Evolutionary conservation across 2,797 vertebrate genomes (phyloP).

Genomic region (Oreortyx pictus): DNA sequence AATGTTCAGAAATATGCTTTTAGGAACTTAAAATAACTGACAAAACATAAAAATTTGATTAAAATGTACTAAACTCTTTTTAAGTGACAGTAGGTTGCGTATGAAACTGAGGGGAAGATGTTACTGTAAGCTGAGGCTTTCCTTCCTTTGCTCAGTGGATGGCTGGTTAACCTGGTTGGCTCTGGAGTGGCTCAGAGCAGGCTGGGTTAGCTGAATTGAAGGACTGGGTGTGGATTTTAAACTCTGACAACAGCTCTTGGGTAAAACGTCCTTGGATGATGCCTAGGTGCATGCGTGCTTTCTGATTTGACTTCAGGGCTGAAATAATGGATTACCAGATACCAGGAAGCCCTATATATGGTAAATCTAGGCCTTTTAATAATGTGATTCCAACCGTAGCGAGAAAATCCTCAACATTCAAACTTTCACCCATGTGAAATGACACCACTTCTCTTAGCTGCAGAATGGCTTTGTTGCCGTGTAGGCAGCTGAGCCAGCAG

Average conservation of each 20-base stretch:
- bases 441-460: neutral
- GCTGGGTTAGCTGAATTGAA: neutral
- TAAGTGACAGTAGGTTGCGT: neutral
- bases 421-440: neutral
- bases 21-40: neutral
- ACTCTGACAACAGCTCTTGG: neutral
- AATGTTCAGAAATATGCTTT: slow-evolving; percentile 6
- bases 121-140: neutral
- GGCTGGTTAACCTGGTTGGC: neutral
- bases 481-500: too few species aligned
- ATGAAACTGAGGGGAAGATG: neutral
- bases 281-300: neutral
- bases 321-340: neutral
- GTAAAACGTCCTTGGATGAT: neutral
- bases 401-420: neutral
- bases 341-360: neutral
- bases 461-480: neutral
- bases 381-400: neutral
- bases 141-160: neutral
- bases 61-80: neutral
- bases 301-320: neutral
- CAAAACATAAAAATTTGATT: neutral
- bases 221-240: neutral
- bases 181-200: neutral
- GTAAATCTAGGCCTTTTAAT: neutral